Evolutionary conservation across 2,888 invertebrate genomes (phyloP), one percentile per base, ranked within the genome.

Genomic region (Phytoseiulus persimilis): DNA sequence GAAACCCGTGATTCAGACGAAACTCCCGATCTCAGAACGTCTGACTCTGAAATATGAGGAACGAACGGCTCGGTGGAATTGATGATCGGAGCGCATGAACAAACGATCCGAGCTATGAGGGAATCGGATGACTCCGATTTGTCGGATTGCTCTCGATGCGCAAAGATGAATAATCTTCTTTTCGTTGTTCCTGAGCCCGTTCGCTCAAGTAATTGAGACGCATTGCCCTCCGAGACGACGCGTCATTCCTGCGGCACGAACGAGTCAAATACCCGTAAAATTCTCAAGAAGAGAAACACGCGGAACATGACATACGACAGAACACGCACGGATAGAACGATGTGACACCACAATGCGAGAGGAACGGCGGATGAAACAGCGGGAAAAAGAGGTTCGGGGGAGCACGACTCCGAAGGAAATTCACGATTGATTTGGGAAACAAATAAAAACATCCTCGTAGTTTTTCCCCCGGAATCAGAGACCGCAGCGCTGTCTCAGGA

Each of bases 181-280:
- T 65, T 14, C 65, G 65, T 65, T 65, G 65, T 23, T 65, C 65
- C 23, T 65, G 14, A 2, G 14, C 28, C 65, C 65, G 18, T 65
- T 65, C 65, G 65, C 65, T 65, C 65, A 65, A 65, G 65, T 65
- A 65, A 65, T 65, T 65, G 65, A 65, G 65, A 65, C 65, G 65
- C 65, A 65, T 65, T 23, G 65, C 65, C 65, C 65, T 65, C 18
- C 65, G 65, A 65, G 65, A 65, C 65, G 65, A 2, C 65, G 65
- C 65, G 65, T 28, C 65, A 65, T 65, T 14, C 1, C 65, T 65
- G 65, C 65, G 65, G 65, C 65, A 18, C 65, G 65, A 2, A 18
- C 11, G 18, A 65, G 65, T 65, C 65, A 65, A 65, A 65, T 65
- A 65, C 65, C 28, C 65, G 65, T 65, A 65, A 65, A 65, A 65